Evolutionary conservation across 2,113 vertebrate genomes (phyloP).

Genomic region (Muntiacus reevesi): DNA sequence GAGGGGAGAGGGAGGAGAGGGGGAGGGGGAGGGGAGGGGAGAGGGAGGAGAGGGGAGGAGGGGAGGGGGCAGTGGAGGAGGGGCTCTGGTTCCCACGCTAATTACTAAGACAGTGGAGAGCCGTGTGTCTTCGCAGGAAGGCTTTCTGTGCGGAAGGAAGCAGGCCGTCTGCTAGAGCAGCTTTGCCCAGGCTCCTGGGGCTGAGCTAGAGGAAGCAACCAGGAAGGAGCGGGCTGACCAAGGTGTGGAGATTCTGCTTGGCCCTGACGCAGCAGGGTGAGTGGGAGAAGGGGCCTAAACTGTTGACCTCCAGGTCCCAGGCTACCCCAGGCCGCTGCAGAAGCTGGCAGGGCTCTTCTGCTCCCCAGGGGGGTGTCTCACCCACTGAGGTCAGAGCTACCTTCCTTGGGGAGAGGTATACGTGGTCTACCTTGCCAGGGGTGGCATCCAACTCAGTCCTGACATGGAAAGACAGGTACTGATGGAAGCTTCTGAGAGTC

Average conservation of each 20-base stretch:
- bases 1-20: neutral
- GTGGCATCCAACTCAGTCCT: neutral
- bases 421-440: neutral
- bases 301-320: neutral
- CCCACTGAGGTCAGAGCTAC: neutral
- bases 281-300: no score
- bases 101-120: slow-evolving; percentile 58
- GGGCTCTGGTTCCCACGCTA: slow-evolving; percentile 28
- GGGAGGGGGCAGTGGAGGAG: neutral
- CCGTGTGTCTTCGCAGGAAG: slow-evolving; percentile 42
- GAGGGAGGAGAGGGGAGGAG: neutral
- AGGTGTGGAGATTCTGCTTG: neutral
- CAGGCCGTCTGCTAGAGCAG: slow-evolving; percentile 44
- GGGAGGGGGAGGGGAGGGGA: neutral
- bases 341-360: neutral
- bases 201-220: neutral
- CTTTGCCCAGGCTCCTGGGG: slow-evolving; percentile 30
- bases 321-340: neutral
- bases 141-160: neutral
- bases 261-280: neutral
- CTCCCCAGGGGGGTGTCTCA: neutral
- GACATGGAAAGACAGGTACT: neutral
- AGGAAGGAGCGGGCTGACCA: no score
- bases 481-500: neutral
- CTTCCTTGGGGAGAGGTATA: neutral